Conservation (phyloP, 2,888 invertebrate genomes). For the Hetaerina titia region DNA sequence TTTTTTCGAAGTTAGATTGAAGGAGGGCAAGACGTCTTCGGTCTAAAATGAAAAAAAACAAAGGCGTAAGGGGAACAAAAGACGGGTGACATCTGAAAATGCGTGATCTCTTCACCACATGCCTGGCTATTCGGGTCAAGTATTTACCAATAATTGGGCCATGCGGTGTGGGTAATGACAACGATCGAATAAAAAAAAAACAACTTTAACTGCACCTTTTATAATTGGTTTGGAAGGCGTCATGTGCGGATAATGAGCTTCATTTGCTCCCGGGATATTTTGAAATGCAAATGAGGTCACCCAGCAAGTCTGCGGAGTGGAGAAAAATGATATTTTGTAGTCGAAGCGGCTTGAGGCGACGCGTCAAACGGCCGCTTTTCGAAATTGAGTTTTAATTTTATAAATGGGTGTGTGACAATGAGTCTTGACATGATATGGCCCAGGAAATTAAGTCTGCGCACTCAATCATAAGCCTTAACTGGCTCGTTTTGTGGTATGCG, state of each 20-base stretch:
- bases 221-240: neutral
- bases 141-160: neutral
- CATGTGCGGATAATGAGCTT: neutral
- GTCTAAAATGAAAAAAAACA: neutral
- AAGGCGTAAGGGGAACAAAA: neutral
- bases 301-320: neutral
- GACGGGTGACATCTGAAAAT: neutral
- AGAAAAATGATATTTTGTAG: neutral
- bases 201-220: neutral
- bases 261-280: neutral
- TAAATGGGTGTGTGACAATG: neutral
- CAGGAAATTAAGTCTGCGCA: neutral
- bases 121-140: neutral
- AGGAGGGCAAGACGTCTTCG: neutral
- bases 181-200: neutral
- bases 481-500: neutral
- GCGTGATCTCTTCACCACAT: neutral
- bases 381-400: slow-evolving; percentile 12
- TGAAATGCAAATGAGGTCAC: slow-evolving; percentile 3
- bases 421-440: slow-evolving; percentile 1
- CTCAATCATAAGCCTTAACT: neutral
- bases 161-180: neutral
- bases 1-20: neutral
- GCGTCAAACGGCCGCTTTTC: neutral
- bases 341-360: neutral